Percentiles rank a stretch among this genome's conserved stretches.
Evolutionary conservation across 2,888 invertebrate genomes (phyloP).

Genomic region (Sesia bembeciformis): DNA sequence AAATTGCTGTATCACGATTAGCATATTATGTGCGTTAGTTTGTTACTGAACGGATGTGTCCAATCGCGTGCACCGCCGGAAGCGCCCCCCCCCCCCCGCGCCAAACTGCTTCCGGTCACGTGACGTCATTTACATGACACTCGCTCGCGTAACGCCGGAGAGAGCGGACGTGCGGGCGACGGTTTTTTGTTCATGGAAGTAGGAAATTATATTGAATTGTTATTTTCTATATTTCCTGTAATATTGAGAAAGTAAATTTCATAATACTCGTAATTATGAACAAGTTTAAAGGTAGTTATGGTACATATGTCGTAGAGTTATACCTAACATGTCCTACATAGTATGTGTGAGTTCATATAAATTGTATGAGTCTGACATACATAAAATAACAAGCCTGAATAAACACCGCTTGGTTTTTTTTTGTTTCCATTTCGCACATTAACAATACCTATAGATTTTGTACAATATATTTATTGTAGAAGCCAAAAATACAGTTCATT

Average conservation of each 20-base stretch:
- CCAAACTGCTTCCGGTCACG: slow-evolving; percentile 70
- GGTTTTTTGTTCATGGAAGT: slow-evolving; percentile 41
- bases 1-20: slow-evolving; percentile 69
- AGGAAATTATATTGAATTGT: slow-evolving; percentile 31
- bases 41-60: slow-evolving; percentile 67
- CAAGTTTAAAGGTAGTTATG: too few species aligned
- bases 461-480: too few species aligned
- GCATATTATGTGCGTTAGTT: slow-evolving; percentile 59
- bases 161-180: slow-evolving; percentile 40
- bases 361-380: too few species aligned
- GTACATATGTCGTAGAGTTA: too few species aligned
- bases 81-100: slow-evolving; percentile 44
- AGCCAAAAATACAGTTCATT: too few species aligned
- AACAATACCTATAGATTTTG: too few species aligned
- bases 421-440: too few species aligned
- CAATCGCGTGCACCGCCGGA: slow-evolving; percentile 69
- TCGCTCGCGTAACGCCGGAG: slow-evolving; percentile 36
- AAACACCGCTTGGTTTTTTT: too few species aligned
- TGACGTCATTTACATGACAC: slow-evolving; percentile 73
- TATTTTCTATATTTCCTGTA: slow-evolving; percentile 14
- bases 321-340: too few species aligned
- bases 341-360: too few species aligned
- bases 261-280: too few species aligned
- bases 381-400: too few species aligned
- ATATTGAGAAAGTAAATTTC: neutral